Percentiles rank a stretch among this genome's conserved stretches.
These are phyloP conservation scores for Acanthaster planci DNA, from an alignment of 35 echinoderm and acorn worm species.

Conservation along the genomic window DNA sequence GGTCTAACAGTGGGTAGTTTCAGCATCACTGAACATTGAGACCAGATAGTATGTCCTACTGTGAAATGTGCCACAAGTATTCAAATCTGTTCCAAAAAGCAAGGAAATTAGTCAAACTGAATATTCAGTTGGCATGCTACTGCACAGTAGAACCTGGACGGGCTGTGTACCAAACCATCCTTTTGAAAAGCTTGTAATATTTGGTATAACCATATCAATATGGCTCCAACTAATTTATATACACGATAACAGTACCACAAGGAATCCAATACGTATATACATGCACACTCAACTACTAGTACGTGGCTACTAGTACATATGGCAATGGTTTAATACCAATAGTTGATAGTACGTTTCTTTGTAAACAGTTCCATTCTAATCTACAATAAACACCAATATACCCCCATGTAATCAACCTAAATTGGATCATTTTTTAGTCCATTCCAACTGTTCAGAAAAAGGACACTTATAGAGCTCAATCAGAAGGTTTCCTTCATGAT, in stretches of 20 bases:
- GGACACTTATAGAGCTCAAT: too few relatives aligned
- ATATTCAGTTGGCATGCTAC: background rate
- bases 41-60: too few relatives aligned
- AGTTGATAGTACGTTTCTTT: background rate
- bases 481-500: too few relatives aligned
- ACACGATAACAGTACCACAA: conserved; percentile 4
- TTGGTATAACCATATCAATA: background rate
- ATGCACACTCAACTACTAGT: background rate
- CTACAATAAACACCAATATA: background rate
- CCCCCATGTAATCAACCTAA: background rate
- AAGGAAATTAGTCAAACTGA: background rate
- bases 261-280: conserved; percentile 11
- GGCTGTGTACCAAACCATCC: background rate
- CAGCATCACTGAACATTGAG: background rate
- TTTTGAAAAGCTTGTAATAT: background rate
- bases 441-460: background rate
- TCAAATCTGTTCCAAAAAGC: too few relatives aligned
- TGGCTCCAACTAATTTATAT: background rate
- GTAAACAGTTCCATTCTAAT: background rate
- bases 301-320: background rate
- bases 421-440: background rate
- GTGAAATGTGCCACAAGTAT: too few relatives aligned
- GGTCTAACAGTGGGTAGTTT: background rate
- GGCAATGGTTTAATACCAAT: background rate
- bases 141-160: background rate